phyloP scores from a whole-genome alignment of 2,113 vertebrate species.

The Crotalus tigris region DNA sequence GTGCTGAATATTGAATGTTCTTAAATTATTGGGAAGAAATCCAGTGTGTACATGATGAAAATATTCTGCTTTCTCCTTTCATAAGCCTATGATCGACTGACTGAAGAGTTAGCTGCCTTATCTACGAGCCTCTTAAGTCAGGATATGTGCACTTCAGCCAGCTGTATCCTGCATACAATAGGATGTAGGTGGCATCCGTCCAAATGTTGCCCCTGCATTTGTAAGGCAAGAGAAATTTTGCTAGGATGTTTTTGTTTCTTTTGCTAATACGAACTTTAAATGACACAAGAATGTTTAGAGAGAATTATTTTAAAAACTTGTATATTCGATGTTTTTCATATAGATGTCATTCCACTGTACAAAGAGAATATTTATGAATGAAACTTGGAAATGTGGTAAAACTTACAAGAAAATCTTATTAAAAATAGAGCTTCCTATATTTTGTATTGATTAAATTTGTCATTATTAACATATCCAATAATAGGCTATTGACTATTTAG shows the following conservation, averaged over 20 bases:
- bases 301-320: not conserved
- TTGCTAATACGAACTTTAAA: slow-evolving; percentile 7
- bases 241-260: slow-evolving; percentile 15
- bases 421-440: slow-evolving; percentile 14
- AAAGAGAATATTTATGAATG: slow-evolving; percentile 21
- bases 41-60: not conserved
- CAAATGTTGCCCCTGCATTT: not conserved
- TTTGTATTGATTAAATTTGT: slow-evolving; percentile 24
- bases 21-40: not conserved
- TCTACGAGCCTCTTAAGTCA: not conserved
- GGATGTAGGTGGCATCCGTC: not conserved
- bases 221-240: slow-evolving; percentile 14
- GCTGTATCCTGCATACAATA: not conserved
- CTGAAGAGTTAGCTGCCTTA: slow-evolving; percentile 3
- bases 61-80: not conserved
- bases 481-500: slow-evolving; percentile 45
- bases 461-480: slow-evolving; percentile 49
- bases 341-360: slow-evolving; percentile 34
- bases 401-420: slow-evolving; percentile 13
- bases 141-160: not conserved
- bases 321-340: slow-evolving; percentile 28
- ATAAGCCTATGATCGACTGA: not conserved
- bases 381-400: not conserved
- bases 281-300: not conserved
- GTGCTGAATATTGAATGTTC: not conserved